A percentile compares a stretch with the other conserved stretches of the same genome.
phyloP scores from a whole-genome alignment of 2,113 vertebrate genomes.

The Porphyrio hochstetteri region DNA sequence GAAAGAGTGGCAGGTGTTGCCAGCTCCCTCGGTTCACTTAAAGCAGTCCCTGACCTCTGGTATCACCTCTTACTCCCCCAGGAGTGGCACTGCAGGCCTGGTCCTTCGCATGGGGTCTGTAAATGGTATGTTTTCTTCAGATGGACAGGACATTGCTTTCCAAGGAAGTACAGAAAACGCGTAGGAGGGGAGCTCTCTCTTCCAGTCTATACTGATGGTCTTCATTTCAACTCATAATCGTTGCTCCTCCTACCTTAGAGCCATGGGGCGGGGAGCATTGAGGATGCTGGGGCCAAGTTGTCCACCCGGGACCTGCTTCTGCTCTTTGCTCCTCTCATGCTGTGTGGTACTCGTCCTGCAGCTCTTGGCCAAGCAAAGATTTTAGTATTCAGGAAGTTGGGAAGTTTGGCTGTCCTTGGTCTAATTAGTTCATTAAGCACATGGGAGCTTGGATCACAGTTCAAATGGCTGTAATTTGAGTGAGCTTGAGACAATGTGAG shows the following conservation, averaged over 20 bases:
- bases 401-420: constrained; percentile 23
- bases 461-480: constrained; percentile 38
- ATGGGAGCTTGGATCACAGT: constrained; percentile 24
- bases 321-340: background rate
- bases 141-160: background rate
- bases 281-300: background rate
- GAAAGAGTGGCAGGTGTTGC: background rate
- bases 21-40: background rate
- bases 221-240: background rate
- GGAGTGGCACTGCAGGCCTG: background rate
- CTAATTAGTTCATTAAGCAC: constrained; percentile 40
- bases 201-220: background rate
- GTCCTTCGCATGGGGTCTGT: background rate
- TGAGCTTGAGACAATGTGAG: constrained; percentile 17
- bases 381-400: constrained; percentile 10
- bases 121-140: background rate
- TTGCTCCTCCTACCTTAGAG: background rate
- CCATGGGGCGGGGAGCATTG: background rate
- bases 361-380: background rate
- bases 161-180: background rate
- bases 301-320: background rate
- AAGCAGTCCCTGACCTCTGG: background rate
- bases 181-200: background rate
- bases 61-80: background rate
- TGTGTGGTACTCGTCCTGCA: background rate